Evolutionary conservation across 2,113 vertebrate genomes (phyloP).

Genomic region (Xyliphius kryptos): DNA sequence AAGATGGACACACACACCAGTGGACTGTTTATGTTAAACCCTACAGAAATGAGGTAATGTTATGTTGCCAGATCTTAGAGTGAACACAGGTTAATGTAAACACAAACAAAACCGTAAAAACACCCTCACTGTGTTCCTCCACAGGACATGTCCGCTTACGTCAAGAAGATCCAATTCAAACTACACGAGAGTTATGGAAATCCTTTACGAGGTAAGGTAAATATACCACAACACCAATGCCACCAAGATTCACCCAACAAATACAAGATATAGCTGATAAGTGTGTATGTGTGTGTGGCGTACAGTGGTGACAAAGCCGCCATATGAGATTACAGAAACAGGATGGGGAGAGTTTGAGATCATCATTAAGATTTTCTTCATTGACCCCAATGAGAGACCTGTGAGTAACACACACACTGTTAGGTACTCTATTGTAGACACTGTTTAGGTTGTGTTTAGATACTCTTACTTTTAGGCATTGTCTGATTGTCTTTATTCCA

Average conservation of each 20-base stretch:
- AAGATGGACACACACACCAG: constrained; percentile 95
- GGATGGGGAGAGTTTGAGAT: constrained; percentile 99
- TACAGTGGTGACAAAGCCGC: constrained; percentile 95
- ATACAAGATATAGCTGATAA: no score
- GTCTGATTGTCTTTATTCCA: no score
- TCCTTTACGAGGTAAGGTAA: constrained; percentile 80
- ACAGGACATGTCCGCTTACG: constrained; percentile 98
- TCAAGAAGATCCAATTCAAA: constrained; percentile 98
- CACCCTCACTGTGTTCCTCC: no score
- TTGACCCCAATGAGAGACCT: constrained; percentile 94
- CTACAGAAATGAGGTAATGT: constrained; percentile 85
- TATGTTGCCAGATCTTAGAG: no score
- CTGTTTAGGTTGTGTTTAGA: no score
- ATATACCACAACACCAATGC: no score
- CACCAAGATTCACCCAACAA: no score
- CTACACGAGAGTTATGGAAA: constrained; percentile 96
- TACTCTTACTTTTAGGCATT: no score
- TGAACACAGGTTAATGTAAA: no score
- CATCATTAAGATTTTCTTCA: constrained; percentile 98
- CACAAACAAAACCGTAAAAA: no score
- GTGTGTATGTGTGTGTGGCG: constrained; percentile 7
- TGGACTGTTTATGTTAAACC: constrained; percentile 98
- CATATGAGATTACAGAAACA: constrained; percentile 97
- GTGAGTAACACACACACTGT: constrained; percentile 69
- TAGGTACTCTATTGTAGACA: no score